These are phyloP conservation scores for Tribolium castaneum DNA, from an alignment of 1,140 invertebrate genomes.

Conservation along the genomic window DNA sequence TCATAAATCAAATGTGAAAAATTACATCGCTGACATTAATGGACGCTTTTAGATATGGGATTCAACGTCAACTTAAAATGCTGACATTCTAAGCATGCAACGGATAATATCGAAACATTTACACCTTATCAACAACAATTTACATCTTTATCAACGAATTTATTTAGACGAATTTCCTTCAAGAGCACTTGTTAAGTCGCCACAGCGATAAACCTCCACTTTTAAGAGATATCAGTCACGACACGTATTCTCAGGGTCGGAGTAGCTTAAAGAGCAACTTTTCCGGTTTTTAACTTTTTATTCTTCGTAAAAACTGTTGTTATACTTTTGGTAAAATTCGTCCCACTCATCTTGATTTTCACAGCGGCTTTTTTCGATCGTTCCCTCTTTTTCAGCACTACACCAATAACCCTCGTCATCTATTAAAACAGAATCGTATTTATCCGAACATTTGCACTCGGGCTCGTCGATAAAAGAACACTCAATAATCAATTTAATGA, in stretches of 20 bases:
- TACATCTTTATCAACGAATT: slow-evolving; percentile 36
- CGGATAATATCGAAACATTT: slow-evolving; percentile 18
- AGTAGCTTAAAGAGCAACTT: neutral
- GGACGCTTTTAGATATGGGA: slow-evolving; percentile 40
- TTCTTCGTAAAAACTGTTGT: neutral
- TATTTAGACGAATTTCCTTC: slow-evolving; percentile 18
- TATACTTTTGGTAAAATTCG: neutral
- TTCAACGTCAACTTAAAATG: slow-evolving; percentile 41
- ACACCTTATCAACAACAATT: slow-evolving; percentile 37
- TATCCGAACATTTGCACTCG: neutral
- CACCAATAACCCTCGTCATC: neutral
- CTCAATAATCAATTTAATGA: neutral
- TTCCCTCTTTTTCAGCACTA: neutral
- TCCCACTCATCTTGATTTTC: neutral
- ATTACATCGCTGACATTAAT: slow-evolving; percentile 40
- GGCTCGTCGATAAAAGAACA: neutral
- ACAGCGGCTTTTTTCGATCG: neutral
- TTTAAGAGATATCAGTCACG: slow-evolving; percentile 5
- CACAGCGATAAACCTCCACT: slow-evolving; percentile 12
- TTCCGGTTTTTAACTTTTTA: slow-evolving; percentile 1
- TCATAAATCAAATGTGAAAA: slow-evolving; percentile 43
- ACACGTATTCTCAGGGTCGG: neutral
- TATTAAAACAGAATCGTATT: neutral
- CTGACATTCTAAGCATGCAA: slow-evolving; percentile 32
- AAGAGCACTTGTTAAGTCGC: slow-evolving; percentile 12